These are phyloP conservation scores for Falco peregrinus DNA, from an alignment of 2,797 vertebrate genomes.

Conservation along the genomic window DNA sequence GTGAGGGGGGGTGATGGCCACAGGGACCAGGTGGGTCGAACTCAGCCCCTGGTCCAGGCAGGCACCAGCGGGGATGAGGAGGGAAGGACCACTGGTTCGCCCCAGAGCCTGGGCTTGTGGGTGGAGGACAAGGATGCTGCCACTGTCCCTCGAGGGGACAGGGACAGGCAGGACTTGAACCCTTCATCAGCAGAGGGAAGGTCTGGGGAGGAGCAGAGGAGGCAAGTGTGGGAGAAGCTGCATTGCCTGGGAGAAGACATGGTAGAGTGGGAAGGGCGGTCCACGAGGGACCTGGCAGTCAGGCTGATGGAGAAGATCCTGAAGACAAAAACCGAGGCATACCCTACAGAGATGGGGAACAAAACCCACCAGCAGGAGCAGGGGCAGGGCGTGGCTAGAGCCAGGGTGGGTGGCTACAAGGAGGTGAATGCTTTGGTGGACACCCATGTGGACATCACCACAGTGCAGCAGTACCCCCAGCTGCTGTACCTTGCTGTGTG, in stretches of 20 bases:
- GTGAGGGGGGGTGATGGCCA: neutral
- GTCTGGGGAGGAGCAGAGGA: neutral
- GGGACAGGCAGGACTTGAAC: neutral
- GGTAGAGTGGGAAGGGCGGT: neutral
- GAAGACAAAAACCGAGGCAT: rapidly evolving
- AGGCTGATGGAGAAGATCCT: neutral
- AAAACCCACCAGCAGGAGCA: rapidly evolving
- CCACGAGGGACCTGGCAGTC: neutral
- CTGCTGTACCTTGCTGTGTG: neutral
- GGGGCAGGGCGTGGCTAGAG: rapidly evolving
- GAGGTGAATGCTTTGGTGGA: neutral
- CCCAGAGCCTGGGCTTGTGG: neutral
- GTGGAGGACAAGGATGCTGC: neutral
- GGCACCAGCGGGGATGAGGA: neutral
- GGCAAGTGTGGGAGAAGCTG: neutral
- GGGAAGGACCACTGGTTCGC: rapidly evolving
- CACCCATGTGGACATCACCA: neutral
- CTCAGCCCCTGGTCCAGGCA: neutral
- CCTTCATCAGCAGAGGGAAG: neutral
- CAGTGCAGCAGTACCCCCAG: rapidly evolving
- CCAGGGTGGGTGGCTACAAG: neutral
- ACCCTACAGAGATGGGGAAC: neutral
- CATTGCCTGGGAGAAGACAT: neutral
- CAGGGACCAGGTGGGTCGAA: neutral
- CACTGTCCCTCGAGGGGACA: neutral